Evolutionary conservation across 2,888 invertebrate genomes (phyloP).

Genomic region (Salticus scenicus): DNA sequence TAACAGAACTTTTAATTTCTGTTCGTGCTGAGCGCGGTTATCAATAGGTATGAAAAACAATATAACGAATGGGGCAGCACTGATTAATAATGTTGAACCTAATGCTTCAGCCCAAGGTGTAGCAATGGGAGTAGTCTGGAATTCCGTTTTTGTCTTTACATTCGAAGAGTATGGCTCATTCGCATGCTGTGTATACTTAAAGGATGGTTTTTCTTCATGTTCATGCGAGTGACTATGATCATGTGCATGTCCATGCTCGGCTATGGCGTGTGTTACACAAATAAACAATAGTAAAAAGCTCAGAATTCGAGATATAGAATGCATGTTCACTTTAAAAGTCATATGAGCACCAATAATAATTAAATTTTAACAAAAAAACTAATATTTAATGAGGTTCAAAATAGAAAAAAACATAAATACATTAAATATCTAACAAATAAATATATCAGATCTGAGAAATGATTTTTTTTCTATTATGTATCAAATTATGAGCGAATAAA

Average conservation of each 20-base stretch:
- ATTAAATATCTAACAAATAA: too few species aligned
- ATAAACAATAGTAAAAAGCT: not conserved
- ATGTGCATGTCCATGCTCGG: not conserved
- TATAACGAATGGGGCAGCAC: conserved; percentile 94
- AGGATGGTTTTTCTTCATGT: conserved; percentile 82
- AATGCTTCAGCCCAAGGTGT: conserved; percentile 87
- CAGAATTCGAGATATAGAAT: too few species aligned
- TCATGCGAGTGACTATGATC: conserved; percentile 73
- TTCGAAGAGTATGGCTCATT: conserved; percentile 76
- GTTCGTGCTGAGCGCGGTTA: conserved; percentile 87
- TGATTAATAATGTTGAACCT: conserved; percentile 93
- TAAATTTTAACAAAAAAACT: too few species aligned
- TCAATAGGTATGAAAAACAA: conserved; percentile 94
- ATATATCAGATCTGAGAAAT: too few species aligned
- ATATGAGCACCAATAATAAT: too few species aligned
- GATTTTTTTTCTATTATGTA: too few species aligned
- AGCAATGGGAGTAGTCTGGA: too few species aligned
- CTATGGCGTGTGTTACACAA: not conserved
- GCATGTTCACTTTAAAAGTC: too few species aligned
- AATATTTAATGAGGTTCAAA: too few species aligned
- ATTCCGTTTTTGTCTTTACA: conserved; percentile 2
- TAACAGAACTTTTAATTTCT: conserved; percentile 89
- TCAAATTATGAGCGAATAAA: too few species aligned
- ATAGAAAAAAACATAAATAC: too few species aligned
- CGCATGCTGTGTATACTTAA: conserved; percentile 88